Percentiles rank a stretch among this genome's conserved stretches.
These are phyloP conservation scores for Vimba vimba DNA, from an alignment of 2,113 vertebrate genomes.

Conservation along the genomic window DNA sequence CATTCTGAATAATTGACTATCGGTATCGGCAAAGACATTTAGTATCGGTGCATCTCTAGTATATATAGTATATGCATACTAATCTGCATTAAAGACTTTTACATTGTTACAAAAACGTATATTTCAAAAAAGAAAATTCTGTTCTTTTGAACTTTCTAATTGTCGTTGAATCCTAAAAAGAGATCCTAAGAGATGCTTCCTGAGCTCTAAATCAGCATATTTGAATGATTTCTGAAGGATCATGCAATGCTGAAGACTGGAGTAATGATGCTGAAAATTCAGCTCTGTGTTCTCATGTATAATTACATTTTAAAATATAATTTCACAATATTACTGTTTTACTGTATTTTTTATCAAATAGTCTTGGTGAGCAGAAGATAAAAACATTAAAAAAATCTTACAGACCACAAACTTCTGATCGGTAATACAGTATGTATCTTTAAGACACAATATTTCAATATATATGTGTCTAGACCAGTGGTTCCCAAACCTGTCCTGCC, in stretches of 20 bases:
- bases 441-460: neutral
- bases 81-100: too few species aligned
- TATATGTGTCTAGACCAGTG: neutral
- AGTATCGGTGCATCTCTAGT: too few species aligned
- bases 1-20: too few species aligned
- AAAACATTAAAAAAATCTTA: neutral
- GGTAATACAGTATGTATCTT: neutral
- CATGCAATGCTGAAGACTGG: neutral
- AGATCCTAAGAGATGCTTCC: neutral
- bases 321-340: neutral
- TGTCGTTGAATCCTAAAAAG: too few species aligned
- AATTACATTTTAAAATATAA: neutral
- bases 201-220: neutral
- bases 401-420: neutral
- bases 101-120: too few species aligned
- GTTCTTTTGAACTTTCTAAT: too few species aligned
- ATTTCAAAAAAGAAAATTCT: too few species aligned
- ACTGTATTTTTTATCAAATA: neutral
- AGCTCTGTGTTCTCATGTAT: neutral
- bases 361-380: neutral
- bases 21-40: too few species aligned
- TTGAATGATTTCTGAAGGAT: neutral
- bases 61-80: too few species aligned
- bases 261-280: neutral
- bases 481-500: too few species aligned